These are phyloP conservation scores for Leucophora obtusa DNA, from an alignment of 2,888 invertebrate genomes.

Conservation along the genomic window DNA sequence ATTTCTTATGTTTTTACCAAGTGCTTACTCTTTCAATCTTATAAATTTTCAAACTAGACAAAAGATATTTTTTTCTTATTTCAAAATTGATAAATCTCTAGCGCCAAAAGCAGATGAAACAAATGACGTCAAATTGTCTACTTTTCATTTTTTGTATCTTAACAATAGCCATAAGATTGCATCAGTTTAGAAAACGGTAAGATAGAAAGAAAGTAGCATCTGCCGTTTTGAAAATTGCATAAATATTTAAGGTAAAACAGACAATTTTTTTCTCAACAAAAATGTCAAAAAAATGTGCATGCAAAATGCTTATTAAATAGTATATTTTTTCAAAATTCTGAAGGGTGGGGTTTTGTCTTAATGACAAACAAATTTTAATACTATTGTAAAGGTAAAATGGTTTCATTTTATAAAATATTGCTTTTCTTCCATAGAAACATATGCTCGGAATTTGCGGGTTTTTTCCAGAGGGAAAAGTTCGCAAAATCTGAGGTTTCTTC, in stretches of 20 bases:
- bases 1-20: conserved; percentile 63
- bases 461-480: too few species aligned
- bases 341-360: not conserved
- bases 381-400: too few species aligned
- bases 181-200: conserved; percentile 23
- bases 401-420: too few species aligned
- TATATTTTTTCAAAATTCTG: not conserved
- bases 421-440: too few species aligned
- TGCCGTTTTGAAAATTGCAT: not conserved
- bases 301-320: not conserved
- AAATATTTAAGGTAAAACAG: not conserved
- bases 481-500: too few species aligned
- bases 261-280: not conserved
- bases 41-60: conserved; percentile 14
- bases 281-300: not conserved
- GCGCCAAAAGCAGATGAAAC: conserved; percentile 60
- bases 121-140: conserved; percentile 62
- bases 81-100: conserved; percentile 28
- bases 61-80: conserved; percentile 27
- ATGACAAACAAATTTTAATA: not conserved
- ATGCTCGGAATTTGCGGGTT: too few species aligned
- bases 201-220: conserved; percentile 1
- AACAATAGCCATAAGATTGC: conserved; percentile 57
- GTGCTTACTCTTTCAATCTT: conserved; percentile 50
- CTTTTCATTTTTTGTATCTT: conserved; percentile 4